A percentile compares a stretch with the other conserved stretches of the same genome.
These are phyloP conservation scores for Eucera pruinosa DNA, from an alignment of 2,888 invertebrate genomes.

Conservation along the genomic window DNA sequence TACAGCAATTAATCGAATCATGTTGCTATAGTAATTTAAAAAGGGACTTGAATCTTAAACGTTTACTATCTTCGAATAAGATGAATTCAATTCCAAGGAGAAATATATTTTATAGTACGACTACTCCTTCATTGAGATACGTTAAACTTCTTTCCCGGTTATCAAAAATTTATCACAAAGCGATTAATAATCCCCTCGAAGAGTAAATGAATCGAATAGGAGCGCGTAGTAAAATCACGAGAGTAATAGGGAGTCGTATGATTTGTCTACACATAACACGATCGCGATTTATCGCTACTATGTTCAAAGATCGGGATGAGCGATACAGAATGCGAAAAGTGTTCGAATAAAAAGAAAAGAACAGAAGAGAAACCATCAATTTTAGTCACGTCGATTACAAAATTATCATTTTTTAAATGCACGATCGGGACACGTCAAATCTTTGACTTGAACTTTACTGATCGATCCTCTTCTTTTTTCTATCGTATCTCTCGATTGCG, in stretches of 20 bases:
- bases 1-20: no score
- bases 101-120: no score
- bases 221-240: conserved; percentile 45
- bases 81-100: no score
- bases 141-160: no score
- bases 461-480: conserved; percentile 13
- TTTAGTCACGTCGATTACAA: not conserved
- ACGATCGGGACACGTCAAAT: not conserved
- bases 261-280: conserved; percentile 49
- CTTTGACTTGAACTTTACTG: no score
- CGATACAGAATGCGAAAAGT: conserved; percentile 39
- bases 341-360: conserved; percentile 9
- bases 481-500: conserved; percentile 6
- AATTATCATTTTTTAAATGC: no score
- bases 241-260: conserved; percentile 53
- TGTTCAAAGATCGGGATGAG: conserved; percentile 55
- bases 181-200: conserved; percentile 17
- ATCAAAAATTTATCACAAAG: not conserved
- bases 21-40: not conserved
- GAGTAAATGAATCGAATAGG: conserved; percentile 27
- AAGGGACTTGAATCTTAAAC: not conserved
- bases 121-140: no score
- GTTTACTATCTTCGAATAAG: no score
- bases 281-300: conserved; percentile 52
- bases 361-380: not conserved